Conservation (phyloP, 2,113 vertebrate genomes). For the Pachycephala philippinensis region DNA sequence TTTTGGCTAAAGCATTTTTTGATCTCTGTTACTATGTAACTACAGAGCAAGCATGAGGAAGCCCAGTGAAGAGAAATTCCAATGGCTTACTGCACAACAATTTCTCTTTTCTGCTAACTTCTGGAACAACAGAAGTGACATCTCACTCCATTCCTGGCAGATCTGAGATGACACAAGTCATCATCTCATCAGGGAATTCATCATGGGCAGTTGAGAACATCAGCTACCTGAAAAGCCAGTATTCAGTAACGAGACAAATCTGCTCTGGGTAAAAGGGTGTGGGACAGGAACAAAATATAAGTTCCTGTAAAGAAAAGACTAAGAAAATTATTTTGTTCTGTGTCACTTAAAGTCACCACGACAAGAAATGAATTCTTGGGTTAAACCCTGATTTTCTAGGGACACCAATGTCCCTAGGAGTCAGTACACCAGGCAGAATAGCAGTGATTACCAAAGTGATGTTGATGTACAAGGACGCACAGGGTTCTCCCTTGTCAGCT, state of each 20-base stretch:
- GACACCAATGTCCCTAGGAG: neutral
- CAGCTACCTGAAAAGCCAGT: neutral
- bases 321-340: neutral
- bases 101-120: neutral
- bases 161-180: neutral
- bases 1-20: neutral
- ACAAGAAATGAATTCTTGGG: neutral
- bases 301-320: neutral
- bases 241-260: neutral
- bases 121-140: neutral
- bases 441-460: neutral
- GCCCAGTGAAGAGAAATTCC: neutral
- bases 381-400: neutral
- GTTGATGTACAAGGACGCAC: neutral
- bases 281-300: neutral
- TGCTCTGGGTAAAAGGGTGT: neutral
- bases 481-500: neutral
- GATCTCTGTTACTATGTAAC: neutral
- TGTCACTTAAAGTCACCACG: fast-evolving
- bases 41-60: neutral
- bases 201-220: neutral
- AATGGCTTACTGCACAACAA: neutral
- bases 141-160: neutral
- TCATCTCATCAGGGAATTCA: neutral
- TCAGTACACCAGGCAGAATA: neutral